Base-by-base conservation (phyloP, 1,140 invertebrate genomes). In the Gerris buenoi region DNA sequence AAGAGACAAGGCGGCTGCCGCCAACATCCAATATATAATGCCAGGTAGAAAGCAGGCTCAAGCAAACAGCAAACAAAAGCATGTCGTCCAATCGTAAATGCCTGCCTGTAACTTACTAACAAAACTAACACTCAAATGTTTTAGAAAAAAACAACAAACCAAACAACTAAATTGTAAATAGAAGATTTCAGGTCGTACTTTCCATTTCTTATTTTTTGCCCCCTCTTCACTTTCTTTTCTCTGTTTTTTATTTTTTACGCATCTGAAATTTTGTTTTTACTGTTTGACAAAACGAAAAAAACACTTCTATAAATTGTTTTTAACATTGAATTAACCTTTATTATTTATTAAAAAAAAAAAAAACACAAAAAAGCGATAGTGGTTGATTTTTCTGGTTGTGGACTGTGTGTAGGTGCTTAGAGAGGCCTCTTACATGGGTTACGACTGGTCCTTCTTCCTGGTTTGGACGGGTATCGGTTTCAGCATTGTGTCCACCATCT, bases 391-490 rank as follows among this genome's bases (percentile, higher is more conserved):
- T 56, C 10, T 10, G 46, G n/a, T 56, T 56, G 10, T 56, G 46
- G 46, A n/a, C 10, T 56, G 46, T 56, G 46, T 60, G 23, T 25
- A 95, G 91, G 86, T 91, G 75, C 85, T 95, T 74, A 88, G 87
- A 78, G 87, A 91, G 76, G 88, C 89, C 78, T 86, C 88, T 70
- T 84, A 88, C 80, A 84, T 90, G 76, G 87, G 86, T 80, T 95
- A 94, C 81, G 92, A 94, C 79, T 95, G 92, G 92, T 94, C 91
- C 71, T 95, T 95, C 83, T 90, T 93, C 82, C 84, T 95, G 72
- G 91, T 91, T 79, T 95, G 92, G 93, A 90, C 92, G 79, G 92
- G 91, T 77, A 90, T 95, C 74, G 90, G 87, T 73, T 88, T 91
- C 80, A 86, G 88, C 74, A 83, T 95, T 72, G 79, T 93, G 74